Evolutionary conservation across 2,113 vertebrate genomes (phyloP).

Genomic region (Manacus vitellinus): DNA sequence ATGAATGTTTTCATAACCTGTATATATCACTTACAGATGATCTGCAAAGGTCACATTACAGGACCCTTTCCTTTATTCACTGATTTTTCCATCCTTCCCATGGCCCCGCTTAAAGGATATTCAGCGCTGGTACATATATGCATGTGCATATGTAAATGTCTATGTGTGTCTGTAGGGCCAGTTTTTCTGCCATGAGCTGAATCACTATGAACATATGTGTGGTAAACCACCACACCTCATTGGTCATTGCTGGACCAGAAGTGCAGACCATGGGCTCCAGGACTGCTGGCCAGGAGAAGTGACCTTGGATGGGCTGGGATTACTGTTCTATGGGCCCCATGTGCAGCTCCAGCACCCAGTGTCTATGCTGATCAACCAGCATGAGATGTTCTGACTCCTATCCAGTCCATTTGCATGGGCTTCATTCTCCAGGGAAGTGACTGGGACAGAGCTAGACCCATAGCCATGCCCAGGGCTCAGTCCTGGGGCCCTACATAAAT

Average conservation of each 20-base stretch:
- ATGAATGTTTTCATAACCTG: background rate
- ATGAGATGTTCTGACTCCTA: background rate
- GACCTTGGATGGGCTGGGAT: background rate
- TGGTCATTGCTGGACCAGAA: background rate
- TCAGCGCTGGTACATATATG: background rate
- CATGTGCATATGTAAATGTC: background rate
- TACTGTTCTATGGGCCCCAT: background rate
- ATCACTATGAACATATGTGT: background rate
- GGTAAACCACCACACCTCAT: background rate
- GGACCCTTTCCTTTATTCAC: background rate
- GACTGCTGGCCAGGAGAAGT: background rate
- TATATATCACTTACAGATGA: background rate
- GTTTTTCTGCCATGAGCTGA: background rate
- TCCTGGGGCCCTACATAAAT: background rate
- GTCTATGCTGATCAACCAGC: background rate
- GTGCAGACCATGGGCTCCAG: background rate
- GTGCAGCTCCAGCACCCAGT: accelerated
- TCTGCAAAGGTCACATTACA: background rate
- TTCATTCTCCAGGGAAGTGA: background rate
- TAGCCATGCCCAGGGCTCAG: background rate
- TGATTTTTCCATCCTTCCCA: background rate
- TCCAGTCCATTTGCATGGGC: background rate
- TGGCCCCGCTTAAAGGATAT: background rate
- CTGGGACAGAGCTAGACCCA: background rate
- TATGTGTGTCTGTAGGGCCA: background rate